Conservation (phyloP, 2,797 vertebrate genomes). For the Apodemus agrarius region DNA sequence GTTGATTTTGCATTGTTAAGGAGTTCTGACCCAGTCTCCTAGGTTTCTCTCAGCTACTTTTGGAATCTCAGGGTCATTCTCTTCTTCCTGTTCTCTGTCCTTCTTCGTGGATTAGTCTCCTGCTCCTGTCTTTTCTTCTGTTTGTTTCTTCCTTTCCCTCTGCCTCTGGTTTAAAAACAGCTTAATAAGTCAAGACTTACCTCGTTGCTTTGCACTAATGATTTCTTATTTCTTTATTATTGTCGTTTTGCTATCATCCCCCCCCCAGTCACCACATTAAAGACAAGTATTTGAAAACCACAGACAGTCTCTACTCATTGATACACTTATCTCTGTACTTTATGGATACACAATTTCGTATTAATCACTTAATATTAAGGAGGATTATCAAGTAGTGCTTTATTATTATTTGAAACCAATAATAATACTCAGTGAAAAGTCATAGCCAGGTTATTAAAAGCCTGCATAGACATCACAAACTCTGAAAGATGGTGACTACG, state of each 20-base stretch:
- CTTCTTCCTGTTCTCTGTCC: not conserved
- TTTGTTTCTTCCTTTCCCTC: conserved; percentile 8
- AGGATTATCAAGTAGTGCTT: not conserved
- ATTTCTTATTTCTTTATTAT: not conserved
- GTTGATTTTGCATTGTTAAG: not conserved
- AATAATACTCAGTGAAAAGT: not conserved
- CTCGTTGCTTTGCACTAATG: not conserved
- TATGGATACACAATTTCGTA: not conserved
- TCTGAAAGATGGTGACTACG: not conserved
- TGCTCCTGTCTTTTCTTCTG: not conserved
- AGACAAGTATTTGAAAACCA: conserved; percentile 2
- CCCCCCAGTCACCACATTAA: not conserved
- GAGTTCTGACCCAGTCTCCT: not conserved
- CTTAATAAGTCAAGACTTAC: conserved; percentile 11
- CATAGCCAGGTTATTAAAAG: not conserved
- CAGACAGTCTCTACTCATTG: not conserved
- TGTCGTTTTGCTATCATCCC: not conserved
- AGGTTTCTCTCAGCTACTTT: not conserved
- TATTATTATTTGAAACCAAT: not conserved
- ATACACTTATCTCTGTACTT: not conserved
- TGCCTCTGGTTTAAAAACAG: conserved; percentile 19
- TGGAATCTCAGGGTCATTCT: not conserved
- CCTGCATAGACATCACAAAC: not conserved
- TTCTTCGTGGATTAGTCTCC: not conserved
- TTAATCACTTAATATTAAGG: not conserved